Evolutionary conservation across 2,113 vertebrate genomes (phyloP).

Genomic region (Noturus placidus): DNA sequence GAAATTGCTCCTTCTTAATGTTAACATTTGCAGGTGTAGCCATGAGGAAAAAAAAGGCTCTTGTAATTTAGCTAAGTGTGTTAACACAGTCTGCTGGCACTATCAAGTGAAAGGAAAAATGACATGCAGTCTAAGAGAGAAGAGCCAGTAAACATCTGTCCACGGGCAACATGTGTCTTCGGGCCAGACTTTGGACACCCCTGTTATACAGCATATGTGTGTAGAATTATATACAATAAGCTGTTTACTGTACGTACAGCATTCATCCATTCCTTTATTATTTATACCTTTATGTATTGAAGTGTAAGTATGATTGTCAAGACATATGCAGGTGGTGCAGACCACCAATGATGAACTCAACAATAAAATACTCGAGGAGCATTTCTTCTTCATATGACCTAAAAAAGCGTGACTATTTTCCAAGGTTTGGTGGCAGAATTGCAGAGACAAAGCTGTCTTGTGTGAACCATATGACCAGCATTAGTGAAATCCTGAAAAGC

Average conservation of each 20-base stretch:
- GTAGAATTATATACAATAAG: background rate
- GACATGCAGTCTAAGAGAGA: background rate
- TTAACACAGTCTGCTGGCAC: background rate
- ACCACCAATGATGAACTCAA: background rate
- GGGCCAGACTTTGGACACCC: background rate
- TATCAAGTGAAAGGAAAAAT: background rate
- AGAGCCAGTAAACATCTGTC: background rate
- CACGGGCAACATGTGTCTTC: background rate
- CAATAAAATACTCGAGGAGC: background rate
- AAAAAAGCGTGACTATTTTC: background rate
- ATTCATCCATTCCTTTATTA: background rate
- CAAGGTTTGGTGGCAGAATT: background rate
- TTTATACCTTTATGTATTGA: background rate
- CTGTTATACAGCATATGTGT: background rate
- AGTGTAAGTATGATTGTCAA: background rate
- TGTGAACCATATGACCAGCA: constrained; percentile 25
- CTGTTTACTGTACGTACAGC: background rate
- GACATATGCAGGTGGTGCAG: background rate
- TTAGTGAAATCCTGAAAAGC: constrained; percentile 11
- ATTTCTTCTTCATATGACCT: background rate
- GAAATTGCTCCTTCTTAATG: background rate
- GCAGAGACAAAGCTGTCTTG: background rate
- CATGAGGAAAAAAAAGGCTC: background rate
- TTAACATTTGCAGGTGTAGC: background rate
- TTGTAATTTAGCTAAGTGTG: background rate